Evolutionary conservation across 2,113 vertebrate species (phyloP).

Genomic region (Pelmatolapia mariae): DNA sequence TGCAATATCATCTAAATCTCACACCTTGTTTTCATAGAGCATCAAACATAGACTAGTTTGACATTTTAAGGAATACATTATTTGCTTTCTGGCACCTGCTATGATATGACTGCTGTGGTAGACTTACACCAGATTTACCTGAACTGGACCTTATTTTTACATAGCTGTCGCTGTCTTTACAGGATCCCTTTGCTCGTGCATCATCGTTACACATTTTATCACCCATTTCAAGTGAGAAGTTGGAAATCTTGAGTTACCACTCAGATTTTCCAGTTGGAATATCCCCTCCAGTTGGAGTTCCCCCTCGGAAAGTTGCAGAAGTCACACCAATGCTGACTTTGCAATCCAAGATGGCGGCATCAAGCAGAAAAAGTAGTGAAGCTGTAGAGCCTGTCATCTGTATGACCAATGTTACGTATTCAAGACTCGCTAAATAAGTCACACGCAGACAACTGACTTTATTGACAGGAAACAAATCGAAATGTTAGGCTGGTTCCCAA

Average conservation of each 20-base stretch:
- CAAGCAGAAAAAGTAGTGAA: background rate
- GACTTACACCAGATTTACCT: background rate
- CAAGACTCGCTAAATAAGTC: background rate
- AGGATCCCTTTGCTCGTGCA: background rate
- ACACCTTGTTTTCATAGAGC: background rate
- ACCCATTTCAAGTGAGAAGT: background rate
- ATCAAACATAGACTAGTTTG: background rate
- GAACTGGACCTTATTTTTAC: background rate
- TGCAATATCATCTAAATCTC: background rate
- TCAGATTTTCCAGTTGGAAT: background rate
- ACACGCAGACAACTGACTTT: background rate
- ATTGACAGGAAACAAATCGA: background rate
- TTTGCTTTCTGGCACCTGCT: background rate
- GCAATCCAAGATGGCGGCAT: background rate
- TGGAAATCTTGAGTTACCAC: background rate
- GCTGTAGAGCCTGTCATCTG: fast-evolving
- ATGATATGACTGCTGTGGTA: background rate
- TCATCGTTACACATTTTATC: fast-evolving
- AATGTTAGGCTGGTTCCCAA: background rate
- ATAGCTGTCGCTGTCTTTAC: background rate
- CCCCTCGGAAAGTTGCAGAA: background rate
- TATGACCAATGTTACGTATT: background rate
- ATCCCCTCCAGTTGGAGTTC: background rate
- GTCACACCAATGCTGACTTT: background rate
- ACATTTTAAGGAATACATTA: background rate